Evolutionary conservation across 30 jellyfish, hydroid and myxozoan genomes (phyloP).

Genomic region (Clytia hemisphaerica): DNA sequence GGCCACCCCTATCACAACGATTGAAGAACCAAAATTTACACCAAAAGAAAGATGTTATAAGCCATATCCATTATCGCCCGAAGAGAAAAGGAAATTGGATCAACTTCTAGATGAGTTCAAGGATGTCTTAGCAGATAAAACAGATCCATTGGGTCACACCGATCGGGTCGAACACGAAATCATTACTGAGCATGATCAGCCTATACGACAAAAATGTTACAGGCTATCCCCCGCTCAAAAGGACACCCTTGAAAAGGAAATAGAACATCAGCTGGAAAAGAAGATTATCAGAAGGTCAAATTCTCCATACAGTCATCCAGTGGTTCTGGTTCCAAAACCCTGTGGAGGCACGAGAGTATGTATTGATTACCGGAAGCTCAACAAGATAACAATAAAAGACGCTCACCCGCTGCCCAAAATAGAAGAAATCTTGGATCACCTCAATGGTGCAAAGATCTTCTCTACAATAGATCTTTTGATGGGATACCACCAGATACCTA

Average conservation of each 20-base stretch:
- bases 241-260: constrained; percentile 10
- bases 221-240: constrained; percentile 19
- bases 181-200: constrained; percentile 21
- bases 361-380: constrained; percentile 33
- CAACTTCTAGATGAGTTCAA: too few species aligned
- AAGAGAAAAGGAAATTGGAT: too few species aligned
- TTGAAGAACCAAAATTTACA: too few species aligned
- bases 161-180: too few species aligned
- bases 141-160: too few species aligned
- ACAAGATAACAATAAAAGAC: constrained; percentile 31
- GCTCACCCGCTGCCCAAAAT: constrained; percentile 45
- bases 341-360: constrained; percentile 32
- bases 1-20: too few species aligned
- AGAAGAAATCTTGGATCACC: constrained; percentile 16
- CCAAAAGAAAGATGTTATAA: too few species aligned
- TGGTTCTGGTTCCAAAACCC: constrained; percentile 37
- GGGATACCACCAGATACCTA: constrained; percentile 30
- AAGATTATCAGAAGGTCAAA: constrained; percentile 39
- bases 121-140: too few species aligned
- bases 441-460: constrained; percentile 5
- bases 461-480: constrained; percentile 30
- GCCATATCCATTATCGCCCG: too few species aligned
- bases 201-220: constrained; percentile 30
- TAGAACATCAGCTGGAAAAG: constrained; percentile 14
- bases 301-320: constrained; percentile 50